phyloP scores from a whole-genome alignment of 2,113 vertebrate genomes.

The Hymenochirus boettgeri region DNA sequence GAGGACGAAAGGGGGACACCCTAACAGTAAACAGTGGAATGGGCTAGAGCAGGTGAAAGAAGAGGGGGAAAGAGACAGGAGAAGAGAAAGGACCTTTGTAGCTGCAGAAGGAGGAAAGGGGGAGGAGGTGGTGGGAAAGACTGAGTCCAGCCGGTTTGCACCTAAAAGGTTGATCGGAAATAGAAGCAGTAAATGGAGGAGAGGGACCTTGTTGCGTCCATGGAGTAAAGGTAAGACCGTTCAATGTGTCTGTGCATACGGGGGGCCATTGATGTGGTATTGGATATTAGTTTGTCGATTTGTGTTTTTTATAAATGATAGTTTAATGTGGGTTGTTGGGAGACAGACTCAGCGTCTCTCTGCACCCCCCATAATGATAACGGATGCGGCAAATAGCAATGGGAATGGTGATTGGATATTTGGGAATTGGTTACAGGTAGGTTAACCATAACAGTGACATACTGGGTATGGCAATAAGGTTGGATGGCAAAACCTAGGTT shows the following conservation, averaged over 20 bases:
- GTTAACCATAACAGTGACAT: too few relatives aligned
- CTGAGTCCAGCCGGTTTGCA: conserved; percentile 23
- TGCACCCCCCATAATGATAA: conserved; percentile 7
- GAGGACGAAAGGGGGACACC: conserved; percentile 11
- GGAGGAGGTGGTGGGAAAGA: conserved; percentile 15
- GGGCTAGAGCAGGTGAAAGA: conserved; percentile 22
- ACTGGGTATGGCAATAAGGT: too few relatives aligned
- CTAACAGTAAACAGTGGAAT: conserved; percentile 10
- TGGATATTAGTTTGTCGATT: neutral
- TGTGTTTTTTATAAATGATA: neutral
- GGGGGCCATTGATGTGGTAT: neutral
- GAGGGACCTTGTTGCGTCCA: conserved; percentile 14
- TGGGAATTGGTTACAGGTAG: neutral
- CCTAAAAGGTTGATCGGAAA: conserved; percentile 32
- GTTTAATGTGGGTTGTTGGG: neutral
- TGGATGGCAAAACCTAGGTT: too few relatives aligned
- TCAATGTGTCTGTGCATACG: neutral
- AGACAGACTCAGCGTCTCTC: neutral
- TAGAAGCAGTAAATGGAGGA: conserved; percentile 14
- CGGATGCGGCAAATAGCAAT: conserved; percentile 8
- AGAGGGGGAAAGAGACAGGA: conserved; percentile 4
- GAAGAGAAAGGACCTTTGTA: conserved; percentile 24
- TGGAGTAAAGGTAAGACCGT: conserved; percentile 26
- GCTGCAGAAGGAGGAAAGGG: conserved; percentile 33
- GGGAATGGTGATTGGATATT: conserved; percentile 17